phyloP scores from a whole-genome alignment of 2,888 invertebrate species.

The Rotaria macrura region DNA sequence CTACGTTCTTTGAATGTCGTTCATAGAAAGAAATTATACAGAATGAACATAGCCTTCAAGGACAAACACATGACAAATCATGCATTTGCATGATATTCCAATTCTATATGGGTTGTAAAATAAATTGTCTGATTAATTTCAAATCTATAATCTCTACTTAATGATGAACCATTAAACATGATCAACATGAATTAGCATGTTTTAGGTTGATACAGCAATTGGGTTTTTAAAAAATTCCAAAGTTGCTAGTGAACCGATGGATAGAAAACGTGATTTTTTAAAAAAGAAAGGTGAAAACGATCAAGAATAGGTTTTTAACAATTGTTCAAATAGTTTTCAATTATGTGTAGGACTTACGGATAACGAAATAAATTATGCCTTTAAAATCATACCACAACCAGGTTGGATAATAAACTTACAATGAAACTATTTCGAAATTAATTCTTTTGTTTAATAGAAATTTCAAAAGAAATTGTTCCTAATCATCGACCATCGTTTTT shows the following conservation, averaged over 20 bases:
- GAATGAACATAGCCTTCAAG: too few species aligned
- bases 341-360: not conserved
- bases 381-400: not conserved
- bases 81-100: too few species aligned
- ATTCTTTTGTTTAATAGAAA: not conserved
- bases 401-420: not conserved
- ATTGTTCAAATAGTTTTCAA: not conserved
- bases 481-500: not conserved
- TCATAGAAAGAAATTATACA: too few species aligned
- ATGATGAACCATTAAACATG: too few species aligned
- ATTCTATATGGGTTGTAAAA: too few species aligned
- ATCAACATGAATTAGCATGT: too few species aligned
- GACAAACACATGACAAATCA: too few species aligned
- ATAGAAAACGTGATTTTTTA: constrained; percentile 29
- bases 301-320: not conserved
- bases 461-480: not conserved
- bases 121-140: too few species aligned
- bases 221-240: constrained; percentile 29
- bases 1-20: too few species aligned
- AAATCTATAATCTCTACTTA: too few species aligned
- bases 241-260: constrained; percentile 20
- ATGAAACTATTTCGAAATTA: too few species aligned
- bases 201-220: constrained; percentile 29
- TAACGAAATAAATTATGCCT: not conserved
- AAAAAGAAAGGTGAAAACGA: constrained; percentile 24